These are phyloP conservation scores for Archegozetes longisetosus DNA, from an alignment of 1,140 invertebrate genomes.

Conservation along the genomic window DNA sequence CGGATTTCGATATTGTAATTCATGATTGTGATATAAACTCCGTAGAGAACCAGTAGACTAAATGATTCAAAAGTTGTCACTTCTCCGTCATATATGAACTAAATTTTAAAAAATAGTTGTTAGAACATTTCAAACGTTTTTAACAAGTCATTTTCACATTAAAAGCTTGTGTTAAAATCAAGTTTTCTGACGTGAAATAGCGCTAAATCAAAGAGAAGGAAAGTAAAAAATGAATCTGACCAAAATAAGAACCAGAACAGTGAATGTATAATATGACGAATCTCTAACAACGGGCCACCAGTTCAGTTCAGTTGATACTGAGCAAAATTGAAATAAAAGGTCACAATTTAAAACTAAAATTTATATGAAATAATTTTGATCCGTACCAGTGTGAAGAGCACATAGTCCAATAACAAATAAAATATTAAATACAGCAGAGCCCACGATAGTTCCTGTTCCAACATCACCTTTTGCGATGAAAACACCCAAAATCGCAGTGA, in stretches of 20 bases:
- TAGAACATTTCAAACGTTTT: neutral
- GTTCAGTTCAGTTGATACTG: conserved; percentile 13
- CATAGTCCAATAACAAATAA: conserved; percentile 30
- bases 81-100: conserved; percentile 25
- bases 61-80: conserved; percentile 25
- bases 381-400: conserved; percentile 27
- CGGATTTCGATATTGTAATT: conserved; percentile 20
- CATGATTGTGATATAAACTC: conserved; percentile 27
- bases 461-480: conserved; percentile 28
- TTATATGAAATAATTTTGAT: conserved; percentile 8
- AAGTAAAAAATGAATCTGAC: conserved; percentile 22
- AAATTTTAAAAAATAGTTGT: too few species aligned
- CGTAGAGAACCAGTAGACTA: conserved; percentile 26
- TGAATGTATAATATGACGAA: conserved; percentile 31
- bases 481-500: conserved; percentile 27
- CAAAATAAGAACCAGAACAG: conserved; percentile 31
- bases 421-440: conserved; percentile 31
- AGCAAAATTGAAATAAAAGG: too few species aligned
- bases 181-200: neutral
- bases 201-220: neutral
- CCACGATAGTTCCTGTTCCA: conserved; percentile 28
- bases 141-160: neutral
- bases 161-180: conserved; percentile 2
- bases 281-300: conserved; percentile 34
- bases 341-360: conserved; percentile 12